phyloP scores from a whole-genome alignment of 2,888 invertebrate species.

The Spatulosminthurus flaviceps region DNA sequence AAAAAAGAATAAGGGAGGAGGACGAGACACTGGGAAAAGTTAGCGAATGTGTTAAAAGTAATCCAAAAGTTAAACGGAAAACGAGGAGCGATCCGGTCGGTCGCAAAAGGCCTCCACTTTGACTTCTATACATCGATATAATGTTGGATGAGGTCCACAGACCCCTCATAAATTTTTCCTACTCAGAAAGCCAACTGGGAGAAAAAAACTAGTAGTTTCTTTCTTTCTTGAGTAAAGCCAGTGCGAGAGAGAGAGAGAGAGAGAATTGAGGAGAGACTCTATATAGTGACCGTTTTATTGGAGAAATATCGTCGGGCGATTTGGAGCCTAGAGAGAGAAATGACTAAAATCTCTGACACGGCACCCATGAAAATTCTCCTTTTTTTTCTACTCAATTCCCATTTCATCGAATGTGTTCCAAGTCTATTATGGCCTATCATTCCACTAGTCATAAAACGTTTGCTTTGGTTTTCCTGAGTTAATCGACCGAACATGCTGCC shows the following conservation, averaged over 20 bases:
- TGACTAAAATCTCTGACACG: conserved; percentile 45
- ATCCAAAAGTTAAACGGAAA: conserved; percentile 14
- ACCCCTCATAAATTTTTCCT: conserved; percentile 43
- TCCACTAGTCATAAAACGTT: conserved; percentile 41
- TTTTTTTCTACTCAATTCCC: conserved; percentile 33
- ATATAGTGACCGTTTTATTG: conserved; percentile 34
- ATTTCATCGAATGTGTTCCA: conserved; percentile 46
- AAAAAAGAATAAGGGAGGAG: not conserved
- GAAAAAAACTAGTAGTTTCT: not conserved
- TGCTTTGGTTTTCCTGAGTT: conserved; percentile 44
- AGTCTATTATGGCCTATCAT: conserved; percentile 41
- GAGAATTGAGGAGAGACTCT: too few species aligned
- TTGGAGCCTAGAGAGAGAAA: conserved; percentile 37
- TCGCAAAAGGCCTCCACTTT: conserved; percentile 1
- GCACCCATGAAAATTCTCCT: conserved; percentile 41
- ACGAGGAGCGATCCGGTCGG: not conserved
- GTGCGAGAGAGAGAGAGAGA: too few species aligned
- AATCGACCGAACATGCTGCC: conserved; percentile 40
- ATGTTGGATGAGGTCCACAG: conserved; percentile 43
- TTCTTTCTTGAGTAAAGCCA: not conserved
- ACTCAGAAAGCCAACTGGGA: conserved; percentile 1
- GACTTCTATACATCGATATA: conserved; percentile 21
- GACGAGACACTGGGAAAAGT: not conserved
- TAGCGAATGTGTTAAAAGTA: conserved; percentile 14
- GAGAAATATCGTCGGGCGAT: conserved; percentile 41